A percentile compares a stretch with the other conserved stretches of the same genome.
phyloP scores from a whole-genome alignment of 2,888 invertebrate species.

The Neoaliturus tenellus region DNA sequence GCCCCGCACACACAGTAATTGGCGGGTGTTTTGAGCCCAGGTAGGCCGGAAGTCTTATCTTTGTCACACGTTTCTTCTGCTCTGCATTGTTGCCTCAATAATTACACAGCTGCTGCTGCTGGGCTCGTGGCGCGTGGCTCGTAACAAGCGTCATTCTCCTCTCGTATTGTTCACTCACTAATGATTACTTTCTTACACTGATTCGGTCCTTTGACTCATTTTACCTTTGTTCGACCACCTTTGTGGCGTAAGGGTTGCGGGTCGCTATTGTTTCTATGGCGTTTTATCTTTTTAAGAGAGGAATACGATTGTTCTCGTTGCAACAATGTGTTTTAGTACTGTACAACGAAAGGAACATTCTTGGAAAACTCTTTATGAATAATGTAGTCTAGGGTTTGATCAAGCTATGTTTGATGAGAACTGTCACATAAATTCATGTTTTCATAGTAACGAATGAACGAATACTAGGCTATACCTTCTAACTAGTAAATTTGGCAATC shows the following conservation, averaged over 20 bases:
- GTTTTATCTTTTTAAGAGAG: neutral
- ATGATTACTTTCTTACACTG: constrained; percentile 21
- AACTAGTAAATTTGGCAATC: no score
- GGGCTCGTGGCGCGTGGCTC: neutral
- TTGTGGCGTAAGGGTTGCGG: neutral
- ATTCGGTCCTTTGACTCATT: neutral
- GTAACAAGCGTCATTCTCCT: constrained; percentile 20
- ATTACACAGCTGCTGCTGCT: constrained; percentile 22
- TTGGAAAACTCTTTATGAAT: no score
- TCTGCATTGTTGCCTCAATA: neutral
- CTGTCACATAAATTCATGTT: no score
- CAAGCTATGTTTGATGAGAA: no score
- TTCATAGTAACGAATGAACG: no score
- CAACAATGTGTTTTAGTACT: no score
- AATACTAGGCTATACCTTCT: no score
- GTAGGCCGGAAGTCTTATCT: constrained; percentile 41
- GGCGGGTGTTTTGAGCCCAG: constrained; percentile 33
- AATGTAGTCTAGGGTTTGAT: no score
- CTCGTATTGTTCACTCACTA: neutral
- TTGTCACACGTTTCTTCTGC: constrained; percentile 28
- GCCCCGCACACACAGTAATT: constrained; percentile 22
- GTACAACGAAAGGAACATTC: no score
- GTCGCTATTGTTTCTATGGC: neutral
- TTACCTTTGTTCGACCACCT: neutral
- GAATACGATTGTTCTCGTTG: no score